Evolutionary conservation across 2,113 vertebrate species (phyloP), one percentile per base, ranked within the genome.

Genomic region (Narcine bancroftii): DNA sequence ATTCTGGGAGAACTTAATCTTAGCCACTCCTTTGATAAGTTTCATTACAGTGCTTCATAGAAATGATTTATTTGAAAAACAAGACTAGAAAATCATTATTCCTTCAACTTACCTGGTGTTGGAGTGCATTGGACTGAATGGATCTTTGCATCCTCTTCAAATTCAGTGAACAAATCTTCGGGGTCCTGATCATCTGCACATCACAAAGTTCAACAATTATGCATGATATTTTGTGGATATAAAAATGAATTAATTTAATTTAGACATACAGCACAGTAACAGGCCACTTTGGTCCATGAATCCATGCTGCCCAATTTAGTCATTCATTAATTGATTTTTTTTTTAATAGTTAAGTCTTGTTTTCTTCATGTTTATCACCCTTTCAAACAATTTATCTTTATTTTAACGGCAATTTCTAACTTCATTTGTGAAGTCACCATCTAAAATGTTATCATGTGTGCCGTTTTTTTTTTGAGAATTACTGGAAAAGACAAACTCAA

Each of bases 61-160:
- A 66, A 66, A 66, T 21, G 21, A 66, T 66, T 66, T 21, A 66
- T 66, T 66, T 24, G 17, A 85, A 56, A 47, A 45, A 79, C 21
- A 56, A 56, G 17, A 60, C 36, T 87, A 53, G 10, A 91, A 91
- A 91, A 71, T 69, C 13, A 45, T 45, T 45, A 15, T 69, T 91
- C 39, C 81, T 60, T 81, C 9, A 92, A 89, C 93, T 93, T 95
- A 99, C 98, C 98, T 97, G 98, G 97, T 71, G 97, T 94, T 13
- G 98, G 98, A 79, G 96, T 97, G 92, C 98, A 99, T 21, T 98
- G 98, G 42, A 97, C 96, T 0, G 96, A 96, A 92, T 97, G 96
- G 89, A 95, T 95, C 95, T 97, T 97, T 81, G 97, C 94, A 94
- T 98, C 97, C 92, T 98, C 97, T 93, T 98, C 97, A 93, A 97